These are phyloP conservation scores for Stenolophus ochropezus DNA, from an alignment of 2,888 invertebrate genomes.

Conservation along the genomic window DNA sequence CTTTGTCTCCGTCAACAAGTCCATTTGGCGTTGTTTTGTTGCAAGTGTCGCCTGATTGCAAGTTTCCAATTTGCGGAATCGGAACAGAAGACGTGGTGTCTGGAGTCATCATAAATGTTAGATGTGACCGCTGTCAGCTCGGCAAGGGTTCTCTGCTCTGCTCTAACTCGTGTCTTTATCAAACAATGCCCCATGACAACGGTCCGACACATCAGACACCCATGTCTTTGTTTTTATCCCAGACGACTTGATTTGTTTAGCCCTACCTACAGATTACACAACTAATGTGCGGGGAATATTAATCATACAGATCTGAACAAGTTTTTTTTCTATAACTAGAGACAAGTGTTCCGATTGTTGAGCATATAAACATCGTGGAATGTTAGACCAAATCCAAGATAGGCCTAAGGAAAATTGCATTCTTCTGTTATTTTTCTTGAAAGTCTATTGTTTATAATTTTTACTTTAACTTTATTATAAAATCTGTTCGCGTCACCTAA, in stretches of 20 bases:
- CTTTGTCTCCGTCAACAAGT: not conserved
- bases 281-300: not conserved
- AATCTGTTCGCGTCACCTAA: no score
- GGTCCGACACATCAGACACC: constrained; percentile 39
- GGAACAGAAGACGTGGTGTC: not conserved
- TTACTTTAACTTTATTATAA: no score
- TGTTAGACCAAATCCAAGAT: no score
- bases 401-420: no score
- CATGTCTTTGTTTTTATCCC: constrained; percentile 28
- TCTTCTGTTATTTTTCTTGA: no score
- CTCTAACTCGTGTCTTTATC: constrained; percentile 18
- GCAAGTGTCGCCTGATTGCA: constrained; percentile 23
- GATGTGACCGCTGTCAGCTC: constrained; percentile 14
- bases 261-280: not conserved
- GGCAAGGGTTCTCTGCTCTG: constrained; percentile 10
- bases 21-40: constrained; percentile 4
- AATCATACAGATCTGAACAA: not conserved
- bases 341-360: not conserved
- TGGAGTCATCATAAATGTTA: constrained; percentile 13
- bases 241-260: constrained; percentile 24
- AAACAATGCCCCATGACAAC: constrained; percentile 26
- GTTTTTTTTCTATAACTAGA: not conserved
- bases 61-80: constrained; percentile 23
- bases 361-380: not conserved
- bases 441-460: no score